Evolutionary conservation across 1,140 invertebrate genomes (phyloP), one percentile per base, ranked within the genome.

Genomic region (Nymphalis io): DNA sequence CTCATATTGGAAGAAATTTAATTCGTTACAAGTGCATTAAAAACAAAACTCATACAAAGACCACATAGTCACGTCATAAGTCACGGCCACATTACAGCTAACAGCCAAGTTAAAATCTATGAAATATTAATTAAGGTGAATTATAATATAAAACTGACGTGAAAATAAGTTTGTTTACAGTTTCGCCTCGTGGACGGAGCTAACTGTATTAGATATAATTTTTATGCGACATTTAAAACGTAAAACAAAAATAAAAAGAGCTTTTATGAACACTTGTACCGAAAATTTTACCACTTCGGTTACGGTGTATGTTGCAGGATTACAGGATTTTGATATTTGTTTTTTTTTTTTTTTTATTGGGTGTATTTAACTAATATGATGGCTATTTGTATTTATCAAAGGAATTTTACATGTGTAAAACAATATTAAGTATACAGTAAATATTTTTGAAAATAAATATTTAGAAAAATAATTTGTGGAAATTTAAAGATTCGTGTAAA

Each of bases 221-320:
- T 79, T 83, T 76, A 81, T 87, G 79, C 63, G 75, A 79, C 83
- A 81, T 83, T 83, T 76, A 79, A 82, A 83, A 81, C 78, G 82
- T 84, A 85, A 83, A 79, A 79, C 73, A 83, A 85, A 81, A 85
- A 87, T 80, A 81, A 83, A 55, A 82, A 78, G 75, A 63, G 76
- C 66, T 87, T 86, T 87, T 87, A 87, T 77, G 81, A 78, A 80
- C 77, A 80, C 81, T 81, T 81, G 80, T 84, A 78, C 81, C 80
- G 72, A 76, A 80, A 84, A 84, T 76, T 82, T 84, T 82, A 83
- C 79, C 80, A 79, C 70, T 68, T 71, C 21, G 18, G 57, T 40
- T 60, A 38, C 76, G 79, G 74, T 62, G 0, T 48, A 73, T 76
- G 63, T 60, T 16, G 64, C 10, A 65, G 38, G 69, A 33, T 48